These are phyloP conservation scores for Tylochromis polylepis DNA, from an alignment of 2,113 vertebrate genomes.

Conservation along the genomic window DNA sequence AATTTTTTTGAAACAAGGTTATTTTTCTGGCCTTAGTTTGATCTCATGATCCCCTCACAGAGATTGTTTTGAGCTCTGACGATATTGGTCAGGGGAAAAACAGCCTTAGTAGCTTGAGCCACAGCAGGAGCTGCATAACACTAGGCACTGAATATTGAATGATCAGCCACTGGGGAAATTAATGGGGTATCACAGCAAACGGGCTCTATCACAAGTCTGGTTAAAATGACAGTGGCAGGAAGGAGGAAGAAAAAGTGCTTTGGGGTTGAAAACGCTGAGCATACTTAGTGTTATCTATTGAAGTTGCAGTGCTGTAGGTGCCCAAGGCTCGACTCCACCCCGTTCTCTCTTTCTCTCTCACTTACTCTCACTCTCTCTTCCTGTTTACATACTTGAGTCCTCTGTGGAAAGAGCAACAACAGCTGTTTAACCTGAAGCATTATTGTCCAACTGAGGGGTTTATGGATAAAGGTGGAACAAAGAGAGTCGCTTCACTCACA, in stretches of 20 bases:
- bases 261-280: slow-evolving; percentile 9
- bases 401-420: slow-evolving; percentile 49
- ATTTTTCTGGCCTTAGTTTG: background rate
- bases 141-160: slow-evolving; percentile 70
- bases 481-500: background rate
- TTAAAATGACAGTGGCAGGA: slow-evolving; percentile 59
- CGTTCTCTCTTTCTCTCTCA: slow-evolving; percentile 4
- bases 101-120: slow-evolving; percentile 31
- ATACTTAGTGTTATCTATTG: slow-evolving; percentile 39
- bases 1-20: background rate
- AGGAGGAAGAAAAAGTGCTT: background rate
- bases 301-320: slow-evolving; percentile 49
- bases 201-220: slow-evolving; percentile 36
- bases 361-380: slow-evolving; percentile 22
- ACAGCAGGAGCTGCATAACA: slow-evolving; percentile 40
- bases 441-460: slow-evolving; percentile 48
- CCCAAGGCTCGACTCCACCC: slow-evolving; percentile 23
- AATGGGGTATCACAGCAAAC: slow-evolving; percentile 57
- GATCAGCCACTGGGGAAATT: slow-evolving; percentile 69
- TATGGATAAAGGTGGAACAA: slow-evolving; percentile 44
- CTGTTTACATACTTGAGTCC: slow-evolving; percentile 46
- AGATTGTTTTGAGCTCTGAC: slow-evolving; percentile 26
- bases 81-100: slow-evolving; percentile 35
- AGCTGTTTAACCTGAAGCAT: slow-evolving; percentile 65
- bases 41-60: background rate